Conservation (phyloP, 2,113 vertebrate genomes). For the Corapipo altera region DNA sequence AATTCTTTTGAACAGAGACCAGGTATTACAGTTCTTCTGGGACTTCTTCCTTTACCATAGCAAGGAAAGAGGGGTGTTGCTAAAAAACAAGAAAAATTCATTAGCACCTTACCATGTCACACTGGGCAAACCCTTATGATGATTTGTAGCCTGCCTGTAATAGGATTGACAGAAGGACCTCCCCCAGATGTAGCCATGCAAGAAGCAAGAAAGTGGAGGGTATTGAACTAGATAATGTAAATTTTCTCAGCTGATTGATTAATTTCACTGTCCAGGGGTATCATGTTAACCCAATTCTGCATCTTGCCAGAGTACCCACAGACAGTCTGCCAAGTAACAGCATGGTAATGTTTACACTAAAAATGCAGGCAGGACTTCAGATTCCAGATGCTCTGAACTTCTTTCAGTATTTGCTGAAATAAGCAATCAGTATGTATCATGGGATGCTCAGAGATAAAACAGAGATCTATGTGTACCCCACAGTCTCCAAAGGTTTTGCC, state of each 20-base stretch:
- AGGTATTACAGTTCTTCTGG: not conserved
- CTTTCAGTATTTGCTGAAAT: not conserved
- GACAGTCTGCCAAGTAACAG: not conserved
- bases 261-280: not conserved
- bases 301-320: not conserved
- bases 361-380: not conserved
- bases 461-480: not conserved
- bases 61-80: not conserved
- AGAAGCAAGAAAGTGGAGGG: not conserved
- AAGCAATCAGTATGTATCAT: not conserved
- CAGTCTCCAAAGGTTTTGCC: not conserved
- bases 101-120: rapidly evolving
- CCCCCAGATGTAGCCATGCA: not conserved
- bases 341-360: not conserved
- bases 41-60: not conserved
- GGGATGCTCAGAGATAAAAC: not conserved
- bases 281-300: not conserved
- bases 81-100: not conserved
- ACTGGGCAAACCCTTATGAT: not conserved
- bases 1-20: not conserved
- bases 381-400: not conserved
- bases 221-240: not conserved
- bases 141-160: not conserved
- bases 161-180: not conserved
- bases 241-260: not conserved